Conservation (phyloP, 1,140 invertebrate species). For the Apis laboriosa region DNA sequence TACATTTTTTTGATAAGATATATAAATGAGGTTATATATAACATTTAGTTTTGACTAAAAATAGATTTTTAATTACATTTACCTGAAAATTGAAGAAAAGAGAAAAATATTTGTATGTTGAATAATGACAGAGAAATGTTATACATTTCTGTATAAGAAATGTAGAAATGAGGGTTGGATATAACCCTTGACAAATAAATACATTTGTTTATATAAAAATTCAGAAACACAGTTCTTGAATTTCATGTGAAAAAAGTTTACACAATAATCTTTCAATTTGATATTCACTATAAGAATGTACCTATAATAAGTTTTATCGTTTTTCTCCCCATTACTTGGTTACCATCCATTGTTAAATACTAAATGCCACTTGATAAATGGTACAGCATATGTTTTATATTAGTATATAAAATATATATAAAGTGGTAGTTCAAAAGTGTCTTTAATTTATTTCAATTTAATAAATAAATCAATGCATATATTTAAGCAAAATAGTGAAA, state of each 20-base stretch:
- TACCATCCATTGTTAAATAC: conserved; percentile 38
- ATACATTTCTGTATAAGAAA: conserved; percentile 16
- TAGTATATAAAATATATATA: background rate
- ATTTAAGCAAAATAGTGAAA: too few relatives aligned
- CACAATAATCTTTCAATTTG: conserved; percentile 29
- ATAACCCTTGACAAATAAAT: conserved; percentile 14
- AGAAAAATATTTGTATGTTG: conserved; percentile 2
- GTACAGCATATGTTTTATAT: conserved; percentile 17
- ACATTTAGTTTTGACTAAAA: background rate
- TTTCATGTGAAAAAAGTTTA: conserved; percentile 14
- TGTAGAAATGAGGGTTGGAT: background rate
- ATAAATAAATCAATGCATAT: background rate
- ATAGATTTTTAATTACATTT: background rate
- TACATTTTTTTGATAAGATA: background rate
- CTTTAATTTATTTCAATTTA: background rate
- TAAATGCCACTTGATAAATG: conserved; percentile 39
- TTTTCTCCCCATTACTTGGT: conserved; percentile 29
- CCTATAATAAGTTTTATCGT: conserved; percentile 18
- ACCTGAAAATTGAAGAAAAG: conserved; percentile 6
- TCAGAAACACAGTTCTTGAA: conserved; percentile 7
- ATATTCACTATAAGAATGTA: conserved; percentile 11
- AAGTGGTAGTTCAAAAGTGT: background rate
- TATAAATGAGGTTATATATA: background rate
- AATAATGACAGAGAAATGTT: background rate
- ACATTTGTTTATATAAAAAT: conserved; percentile 24